Evolutionary conservation across 2,888 invertebrate species (phyloP).

Genomic region (Cryptus viduatorius): DNA sequence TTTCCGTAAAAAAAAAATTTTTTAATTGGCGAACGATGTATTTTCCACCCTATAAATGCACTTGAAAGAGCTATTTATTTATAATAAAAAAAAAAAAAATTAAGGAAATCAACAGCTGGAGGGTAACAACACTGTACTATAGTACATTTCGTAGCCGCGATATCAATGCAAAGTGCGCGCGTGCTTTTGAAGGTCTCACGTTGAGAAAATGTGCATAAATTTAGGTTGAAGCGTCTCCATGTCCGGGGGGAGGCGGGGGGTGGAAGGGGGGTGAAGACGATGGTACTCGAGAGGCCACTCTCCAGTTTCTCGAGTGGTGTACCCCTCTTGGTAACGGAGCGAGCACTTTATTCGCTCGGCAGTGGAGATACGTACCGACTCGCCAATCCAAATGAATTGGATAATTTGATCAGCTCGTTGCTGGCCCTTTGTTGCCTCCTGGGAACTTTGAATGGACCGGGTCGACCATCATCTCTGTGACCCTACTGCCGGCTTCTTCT

Average conservation of each 20-base stretch:
- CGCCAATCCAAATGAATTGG: slow-evolving; percentile 85
- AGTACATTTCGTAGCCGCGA: background rate
- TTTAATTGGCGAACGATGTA: too few relatives aligned
- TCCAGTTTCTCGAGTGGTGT: slow-evolving; percentile 74
- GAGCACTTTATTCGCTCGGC: slow-evolving; percentile 81
- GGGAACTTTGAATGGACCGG: slow-evolving; percentile 84
- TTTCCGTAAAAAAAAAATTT: background rate
- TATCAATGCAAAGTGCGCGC: slow-evolving; percentile 6
- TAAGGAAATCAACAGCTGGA: background rate
- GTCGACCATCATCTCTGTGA: slow-evolving; percentile 80
- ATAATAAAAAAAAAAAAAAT: too few relatives aligned
- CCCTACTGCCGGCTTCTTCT: slow-evolving; percentile 58
- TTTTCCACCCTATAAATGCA: too few relatives aligned
- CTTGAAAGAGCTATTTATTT: background rate
- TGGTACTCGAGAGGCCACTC: slow-evolving; percentile 76
- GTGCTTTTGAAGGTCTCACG: slow-evolving; percentile 24
- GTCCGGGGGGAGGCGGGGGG: slow-evolving; percentile 68
- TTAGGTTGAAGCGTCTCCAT: slow-evolving; percentile 77
- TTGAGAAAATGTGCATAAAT: slow-evolving; percentile 79
- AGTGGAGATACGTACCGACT: slow-evolving; percentile 68
- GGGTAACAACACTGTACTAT: background rate
- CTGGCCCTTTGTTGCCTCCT: slow-evolving; percentile 85
- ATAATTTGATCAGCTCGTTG: slow-evolving; percentile 85
- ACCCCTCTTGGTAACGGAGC: slow-evolving; percentile 81
- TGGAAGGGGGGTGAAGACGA: slow-evolving; percentile 60